A percentile compares a stretch with the other conserved stretches of the same genome.
Evolutionary conservation across 1,140 invertebrate species (phyloP).

Genomic region (Oreohelix idahoensis): DNA sequence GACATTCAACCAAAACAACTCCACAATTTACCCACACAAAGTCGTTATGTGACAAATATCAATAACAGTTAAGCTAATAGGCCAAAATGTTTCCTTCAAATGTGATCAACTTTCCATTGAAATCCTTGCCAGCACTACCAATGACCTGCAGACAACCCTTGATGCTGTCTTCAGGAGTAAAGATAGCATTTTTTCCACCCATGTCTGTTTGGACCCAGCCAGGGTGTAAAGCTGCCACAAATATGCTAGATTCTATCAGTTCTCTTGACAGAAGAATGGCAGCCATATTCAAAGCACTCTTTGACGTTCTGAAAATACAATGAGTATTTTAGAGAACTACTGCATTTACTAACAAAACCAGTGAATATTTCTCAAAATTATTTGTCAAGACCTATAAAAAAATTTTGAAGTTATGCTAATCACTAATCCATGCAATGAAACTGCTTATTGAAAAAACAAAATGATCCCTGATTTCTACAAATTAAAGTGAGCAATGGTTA

Average conservation of each 20-base stretch:
- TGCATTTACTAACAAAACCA: no score
- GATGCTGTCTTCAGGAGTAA: conserved; percentile 34
- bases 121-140: conserved; percentile 24
- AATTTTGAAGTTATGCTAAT: no score
- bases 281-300: conserved; percentile 88
- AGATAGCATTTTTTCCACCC: conserved; percentile 83
- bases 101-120: conserved; percentile 28
- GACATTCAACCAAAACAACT: no score
- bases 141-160: conserved; percentile 38
- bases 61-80: conserved; percentile 33
- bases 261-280: conserved; percentile 89
- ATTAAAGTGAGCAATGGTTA: no score
- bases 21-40: no score
- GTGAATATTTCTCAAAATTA: no score
- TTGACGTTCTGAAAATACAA: conserved; percentile 63
- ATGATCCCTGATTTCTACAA: no score
- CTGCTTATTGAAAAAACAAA: no score
- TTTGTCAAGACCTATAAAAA: no score
- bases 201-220: conserved; percentile 93
- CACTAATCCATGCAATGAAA: no score
- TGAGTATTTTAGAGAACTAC: no score
- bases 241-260: conserved; percentile 82
- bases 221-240: conserved; percentile 85
- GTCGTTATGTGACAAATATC: no score
- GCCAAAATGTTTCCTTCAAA: conserved; percentile 33